phyloP scores from a whole-genome alignment of 2,113 vertebrate species.

The Cyanoderma ruficeps region DNA sequence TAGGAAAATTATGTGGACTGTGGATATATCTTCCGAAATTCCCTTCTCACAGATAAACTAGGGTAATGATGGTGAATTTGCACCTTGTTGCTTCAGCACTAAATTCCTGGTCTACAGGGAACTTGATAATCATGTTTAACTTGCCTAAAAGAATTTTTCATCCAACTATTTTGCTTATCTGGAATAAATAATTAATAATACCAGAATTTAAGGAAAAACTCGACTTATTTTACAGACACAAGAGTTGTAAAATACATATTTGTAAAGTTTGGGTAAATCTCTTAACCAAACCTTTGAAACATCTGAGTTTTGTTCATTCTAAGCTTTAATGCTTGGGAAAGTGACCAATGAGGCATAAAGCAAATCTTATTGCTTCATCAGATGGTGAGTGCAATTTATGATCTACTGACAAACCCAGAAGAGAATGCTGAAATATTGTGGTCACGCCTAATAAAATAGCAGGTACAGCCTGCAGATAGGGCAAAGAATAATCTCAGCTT shows the following conservation, averaged over 20 bases:
- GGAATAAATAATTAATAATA: neutral
- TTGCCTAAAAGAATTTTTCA: neutral
- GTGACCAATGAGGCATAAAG: slow-evolving; percentile 70
- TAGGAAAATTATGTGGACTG: neutral
- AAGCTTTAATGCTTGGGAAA: slow-evolving; percentile 48
- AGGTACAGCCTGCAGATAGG: slow-evolving; percentile 54
- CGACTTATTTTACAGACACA: neutral
- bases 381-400: slow-evolving; percentile 69
- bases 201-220: neutral
- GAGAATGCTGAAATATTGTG: slow-evolving; percentile 70
- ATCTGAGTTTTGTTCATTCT: neutral
- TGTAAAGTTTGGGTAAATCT: neutral
- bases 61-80: neutral
- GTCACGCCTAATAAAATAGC: slow-evolving; percentile 67
- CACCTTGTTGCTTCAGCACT: neutral
- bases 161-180: neutral
- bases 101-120: neutral
- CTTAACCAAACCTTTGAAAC: neutral
- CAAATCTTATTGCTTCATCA: slow-evolving; percentile 72
- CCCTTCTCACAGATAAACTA: neutral
- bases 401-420: slow-evolving; percentile 63
- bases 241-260: neutral
- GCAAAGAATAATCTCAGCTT: slow-evolving; percentile 29
- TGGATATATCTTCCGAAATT: neutral
- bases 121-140: neutral